Percentiles rank a stretch among this genome's conserved stretches.
Evolutionary conservation across 2,797 vertebrate genomes (phyloP).

Genomic region (Allobates femoralis): DNA sequence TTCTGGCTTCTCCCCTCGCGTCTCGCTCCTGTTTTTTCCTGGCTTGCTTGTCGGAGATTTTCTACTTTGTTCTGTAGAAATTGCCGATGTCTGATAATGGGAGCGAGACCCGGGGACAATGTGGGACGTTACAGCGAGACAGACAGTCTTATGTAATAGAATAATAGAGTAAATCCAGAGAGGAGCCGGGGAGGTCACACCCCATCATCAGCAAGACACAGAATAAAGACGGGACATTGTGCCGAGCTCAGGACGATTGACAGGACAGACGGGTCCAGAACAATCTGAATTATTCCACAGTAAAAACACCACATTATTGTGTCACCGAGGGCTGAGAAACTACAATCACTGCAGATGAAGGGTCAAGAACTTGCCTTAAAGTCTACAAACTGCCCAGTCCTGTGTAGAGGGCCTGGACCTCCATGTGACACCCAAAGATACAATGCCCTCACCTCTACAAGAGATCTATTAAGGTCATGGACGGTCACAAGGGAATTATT

Average conservation of each 20-base stretch:
- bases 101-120: neutral
- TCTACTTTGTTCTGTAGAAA: constrained; percentile 4
- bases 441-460: neutral
- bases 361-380: neutral
- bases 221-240: constrained; percentile 18
- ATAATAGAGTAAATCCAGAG: constrained; percentile 10
- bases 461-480: neutral
- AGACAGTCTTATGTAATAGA: constrained; percentile 18
- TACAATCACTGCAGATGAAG: neutral
- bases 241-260: constrained; percentile 26
- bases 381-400: neutral
- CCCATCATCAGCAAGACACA: constrained; percentile 29
- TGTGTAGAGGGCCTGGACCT: neutral
- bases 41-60: constrained; percentile 10
- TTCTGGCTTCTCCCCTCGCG: no score
- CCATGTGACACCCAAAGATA: neutral
- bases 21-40: neutral
- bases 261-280: constrained; percentile 35
- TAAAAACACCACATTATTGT: neutral
- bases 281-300: constrained; percentile 12
- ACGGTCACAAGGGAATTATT: no score
- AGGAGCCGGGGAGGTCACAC: neutral
- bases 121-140: neutral
- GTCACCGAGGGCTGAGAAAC: neutral
- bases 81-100: constrained; percentile 40